Base-by-base conservation (phyloP, 2,113 vertebrate species). In the Pimephales promelas region DNA sequence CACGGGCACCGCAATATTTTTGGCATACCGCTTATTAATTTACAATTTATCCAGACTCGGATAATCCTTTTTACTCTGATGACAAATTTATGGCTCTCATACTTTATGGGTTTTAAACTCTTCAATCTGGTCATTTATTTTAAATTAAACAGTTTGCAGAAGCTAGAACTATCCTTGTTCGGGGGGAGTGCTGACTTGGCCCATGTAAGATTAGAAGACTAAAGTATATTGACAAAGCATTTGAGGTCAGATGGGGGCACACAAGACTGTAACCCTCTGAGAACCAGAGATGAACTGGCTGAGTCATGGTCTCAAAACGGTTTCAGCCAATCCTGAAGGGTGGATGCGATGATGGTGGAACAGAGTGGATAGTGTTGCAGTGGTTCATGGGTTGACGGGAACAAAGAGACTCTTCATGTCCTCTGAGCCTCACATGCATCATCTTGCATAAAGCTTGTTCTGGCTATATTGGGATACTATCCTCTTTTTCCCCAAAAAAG, bases 331-430 rank as follows among this genome's bases (percentile, higher is more conserved):
- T 85, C 79, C 11, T 77, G 57, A 24, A 16, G 40, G 56, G 16
- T 54, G 73, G 57, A 77, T 72, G 54, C 57, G 5, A 79, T 22
- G 52, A 34, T 22, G 4, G 36, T 36, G n/a, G 66, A 85, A 85
- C 86, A 85, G 70, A 85, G 70, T 80, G 81, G 81, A 85, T 82
- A 85, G 83, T 87, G 68, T 83, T n/a, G 70, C 59, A 54, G 82
- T 68, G 81, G 62, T 80, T 85, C 74, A 34, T 83, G 75, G 81
- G 59, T 82, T 79, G 47, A 54, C 20, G 28, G 22, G 8, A 86
- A 88, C 84, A 88, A 86, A 88, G 86, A 72, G 31, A 74, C 81
- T 85, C 70, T 87, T 87, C 76, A 83, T 83, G n/a, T 36, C 66
- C 70, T 47, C 47, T 14, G 62, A 81, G 54, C 66, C 71, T 56